Conservation (phyloP, 2,888 invertebrate genomes). For the Sturmia bella region DNA sequence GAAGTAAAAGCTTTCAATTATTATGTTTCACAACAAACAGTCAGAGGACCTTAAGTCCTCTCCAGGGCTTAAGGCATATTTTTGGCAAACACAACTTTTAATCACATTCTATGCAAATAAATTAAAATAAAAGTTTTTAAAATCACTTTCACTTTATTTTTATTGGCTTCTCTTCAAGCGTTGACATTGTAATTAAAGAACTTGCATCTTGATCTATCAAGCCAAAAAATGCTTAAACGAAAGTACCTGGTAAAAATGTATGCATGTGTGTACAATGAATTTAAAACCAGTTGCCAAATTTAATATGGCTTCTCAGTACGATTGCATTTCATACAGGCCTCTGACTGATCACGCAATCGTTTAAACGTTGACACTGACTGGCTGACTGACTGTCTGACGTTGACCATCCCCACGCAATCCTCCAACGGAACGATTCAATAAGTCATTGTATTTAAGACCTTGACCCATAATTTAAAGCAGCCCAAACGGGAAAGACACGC, state of each 20-base stretch:
- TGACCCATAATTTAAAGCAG: constrained; percentile 41
- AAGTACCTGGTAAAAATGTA: neutral
- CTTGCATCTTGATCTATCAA: too few relatives aligned
- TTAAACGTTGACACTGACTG: constrained; percentile 3
- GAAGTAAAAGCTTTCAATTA: too few relatives aligned
- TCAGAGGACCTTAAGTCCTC: too few relatives aligned
- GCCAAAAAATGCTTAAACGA: too few relatives aligned
- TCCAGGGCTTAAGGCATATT: too few relatives aligned
- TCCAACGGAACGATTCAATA: neutral
- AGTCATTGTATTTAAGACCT: constrained; percentile 21
- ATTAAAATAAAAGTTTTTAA: too few relatives aligned
- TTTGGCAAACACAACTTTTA: too few relatives aligned
- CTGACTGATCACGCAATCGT: neutral
- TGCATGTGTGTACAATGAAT: neutral
- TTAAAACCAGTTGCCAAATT: neutral
- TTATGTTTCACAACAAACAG: too few relatives aligned
- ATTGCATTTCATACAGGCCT: neutral
- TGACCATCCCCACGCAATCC: neutral
- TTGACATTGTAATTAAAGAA: too few relatives aligned
- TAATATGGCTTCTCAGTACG: constrained; percentile 7
- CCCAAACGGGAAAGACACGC: constrained; percentile 38
- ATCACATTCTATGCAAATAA: too few relatives aligned
- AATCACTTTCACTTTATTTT: too few relatives aligned
- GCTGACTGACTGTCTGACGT: neutral
- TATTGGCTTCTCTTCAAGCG: too few relatives aligned